Percentiles rank a stretch among this genome's conserved stretches.
These are phyloP conservation scores for Drosophila jambulina DNA, from an alignment of 1,140 invertebrate species.

Conservation along the genomic window DNA sequence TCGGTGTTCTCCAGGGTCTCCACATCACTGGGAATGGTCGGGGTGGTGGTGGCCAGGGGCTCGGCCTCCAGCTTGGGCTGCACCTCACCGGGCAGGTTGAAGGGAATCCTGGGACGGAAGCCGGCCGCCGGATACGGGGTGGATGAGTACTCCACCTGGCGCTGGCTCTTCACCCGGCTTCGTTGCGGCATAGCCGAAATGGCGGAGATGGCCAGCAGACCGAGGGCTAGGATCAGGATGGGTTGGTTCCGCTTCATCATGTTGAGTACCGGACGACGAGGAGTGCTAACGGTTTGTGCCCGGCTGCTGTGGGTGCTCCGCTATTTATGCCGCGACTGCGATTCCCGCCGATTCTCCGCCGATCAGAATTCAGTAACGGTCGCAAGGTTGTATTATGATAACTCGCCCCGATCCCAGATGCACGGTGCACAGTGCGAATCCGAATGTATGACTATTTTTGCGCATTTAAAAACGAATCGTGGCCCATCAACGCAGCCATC, in stretches of 20 bases:
- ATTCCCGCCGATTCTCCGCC: constrained; percentile 48
- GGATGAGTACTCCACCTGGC: constrained; percentile 72
- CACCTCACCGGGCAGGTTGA: constrained; percentile 67
- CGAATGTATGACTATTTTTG: constrained; percentile 57
- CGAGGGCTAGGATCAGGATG: constrained; percentile 44
- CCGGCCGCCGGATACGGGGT: constrained; percentile 79
- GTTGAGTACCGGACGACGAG: constrained; percentile 39
- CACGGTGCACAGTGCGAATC: constrained; percentile 42
- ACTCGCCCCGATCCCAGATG: constrained; percentile 57
- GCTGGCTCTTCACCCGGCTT: constrained; percentile 61
- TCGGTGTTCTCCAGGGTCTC: constrained; percentile 53
- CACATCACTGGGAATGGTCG: constrained; percentile 29
- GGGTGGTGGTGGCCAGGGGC: constrained; percentile 28
- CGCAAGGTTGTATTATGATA: constrained; percentile 74
- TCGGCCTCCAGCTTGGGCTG: constrained; percentile 58
- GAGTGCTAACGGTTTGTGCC: constrained; percentile 70
- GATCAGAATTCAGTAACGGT: constrained; percentile 81
- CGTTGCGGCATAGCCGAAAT: constrained; percentile 59
- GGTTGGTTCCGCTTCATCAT: constrained; percentile 35
- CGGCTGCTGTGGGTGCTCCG: constrained; percentile 64
- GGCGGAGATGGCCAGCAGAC: constrained; percentile 36
- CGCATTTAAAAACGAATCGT: constrained; percentile 76
- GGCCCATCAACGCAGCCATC: constrained; percentile 68
- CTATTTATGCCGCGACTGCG: constrained; percentile 56
- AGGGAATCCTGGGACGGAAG: constrained; percentile 71